Conservation (phyloP, 2,113 vertebrate species). For the Vulpes vulpes region DNA sequence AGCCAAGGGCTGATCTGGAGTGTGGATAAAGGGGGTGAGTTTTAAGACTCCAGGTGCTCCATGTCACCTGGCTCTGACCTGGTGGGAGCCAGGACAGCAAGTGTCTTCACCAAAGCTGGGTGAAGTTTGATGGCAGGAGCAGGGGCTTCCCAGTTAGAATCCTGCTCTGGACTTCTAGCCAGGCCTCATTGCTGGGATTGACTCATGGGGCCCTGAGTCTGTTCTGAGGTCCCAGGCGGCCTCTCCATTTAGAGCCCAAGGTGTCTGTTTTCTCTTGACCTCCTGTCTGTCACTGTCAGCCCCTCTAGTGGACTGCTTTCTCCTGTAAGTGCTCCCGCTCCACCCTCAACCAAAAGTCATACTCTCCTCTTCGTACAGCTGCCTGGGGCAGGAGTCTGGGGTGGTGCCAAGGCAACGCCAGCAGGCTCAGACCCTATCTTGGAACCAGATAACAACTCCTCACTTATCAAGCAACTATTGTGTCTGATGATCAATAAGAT, state of each 20-base stretch:
- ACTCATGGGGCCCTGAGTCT: neutral
- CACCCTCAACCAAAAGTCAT: neutral
- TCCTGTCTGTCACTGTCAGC: neutral
- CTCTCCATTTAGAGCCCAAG: neutral
- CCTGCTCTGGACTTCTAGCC: neutral
- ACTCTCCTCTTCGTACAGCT: neutral
- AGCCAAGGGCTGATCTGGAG: neutral
- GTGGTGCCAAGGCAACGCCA: no score
- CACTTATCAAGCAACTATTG: neutral
- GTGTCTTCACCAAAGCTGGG: neutral
- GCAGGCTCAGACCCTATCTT: neutral
- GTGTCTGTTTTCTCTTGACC: neutral
- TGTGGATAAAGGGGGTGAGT: accelerated
- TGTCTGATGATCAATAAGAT: neutral
- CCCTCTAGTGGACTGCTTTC: accelerated
- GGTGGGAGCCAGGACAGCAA: neutral
- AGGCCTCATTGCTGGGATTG: neutral
- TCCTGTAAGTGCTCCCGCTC: neutral
- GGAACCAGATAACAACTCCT: neutral
- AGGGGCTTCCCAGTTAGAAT: neutral
- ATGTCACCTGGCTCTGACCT: neutral
- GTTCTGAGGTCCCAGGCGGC: neutral
- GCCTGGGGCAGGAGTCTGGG: neutral
- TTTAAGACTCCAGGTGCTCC: neutral
- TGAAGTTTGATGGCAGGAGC: neutral